Percentiles rank a stretch among this genome's conserved stretches.
Conservation (phyloP, 2,113 vertebrate species). For the human (Homo sapiens) region DNA sequence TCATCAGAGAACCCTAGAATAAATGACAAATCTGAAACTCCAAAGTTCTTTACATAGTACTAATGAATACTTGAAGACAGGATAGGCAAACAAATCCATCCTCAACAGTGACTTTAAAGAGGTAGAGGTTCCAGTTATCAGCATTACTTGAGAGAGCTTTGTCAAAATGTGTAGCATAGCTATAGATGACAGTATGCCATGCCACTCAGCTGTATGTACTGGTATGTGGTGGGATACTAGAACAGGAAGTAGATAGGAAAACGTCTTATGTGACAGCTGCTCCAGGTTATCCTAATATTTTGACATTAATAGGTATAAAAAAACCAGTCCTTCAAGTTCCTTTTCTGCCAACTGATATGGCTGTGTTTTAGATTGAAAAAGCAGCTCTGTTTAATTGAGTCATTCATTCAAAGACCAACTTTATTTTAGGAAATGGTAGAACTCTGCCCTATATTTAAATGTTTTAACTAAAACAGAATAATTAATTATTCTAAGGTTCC, state of each 20-base stretch:
- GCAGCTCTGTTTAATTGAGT: neutral
- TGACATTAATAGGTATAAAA: neutral
- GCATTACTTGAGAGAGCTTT: neutral
- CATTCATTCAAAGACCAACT: conserved; percentile 17
- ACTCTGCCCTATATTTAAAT: neutral
- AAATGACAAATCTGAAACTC: conserved; percentile 12
- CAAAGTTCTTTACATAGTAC: neutral
- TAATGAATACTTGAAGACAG: neutral
- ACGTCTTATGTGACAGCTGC: neutral
- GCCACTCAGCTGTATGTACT: neutral
- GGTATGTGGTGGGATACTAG: neutral
- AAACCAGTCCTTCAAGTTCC: neutral
- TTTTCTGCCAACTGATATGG: neutral
- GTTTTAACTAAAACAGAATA: neutral
- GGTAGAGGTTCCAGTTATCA: neutral
- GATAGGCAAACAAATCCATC: neutral
- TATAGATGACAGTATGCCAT: neutral
- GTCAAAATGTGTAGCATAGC: neutral
- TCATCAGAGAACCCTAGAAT: neutral
- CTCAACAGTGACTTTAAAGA: neutral
- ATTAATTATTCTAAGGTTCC: neutral
- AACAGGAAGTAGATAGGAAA: neutral
- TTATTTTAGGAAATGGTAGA: conserved; percentile 25
- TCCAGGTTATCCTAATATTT: neutral
- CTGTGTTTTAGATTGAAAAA: conserved; percentile 43